Evolutionary conservation across 2,113 vertebrate species (phyloP), one percentile per base, ranked within the genome.

Genomic region (Rhabdomys dilectus): DNA sequence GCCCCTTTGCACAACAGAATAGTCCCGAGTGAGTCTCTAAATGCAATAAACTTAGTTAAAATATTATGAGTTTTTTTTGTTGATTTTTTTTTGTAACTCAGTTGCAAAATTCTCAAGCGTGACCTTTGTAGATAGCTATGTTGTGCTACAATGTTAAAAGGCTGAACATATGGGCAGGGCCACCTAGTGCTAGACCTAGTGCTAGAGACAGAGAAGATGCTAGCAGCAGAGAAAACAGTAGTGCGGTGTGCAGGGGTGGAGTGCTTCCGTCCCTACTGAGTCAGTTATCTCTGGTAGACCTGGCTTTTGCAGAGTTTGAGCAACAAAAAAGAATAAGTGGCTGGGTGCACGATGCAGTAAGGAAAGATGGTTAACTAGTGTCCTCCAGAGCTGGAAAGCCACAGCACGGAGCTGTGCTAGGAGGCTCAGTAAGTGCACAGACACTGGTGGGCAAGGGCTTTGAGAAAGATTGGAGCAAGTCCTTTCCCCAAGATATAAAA

Each of bases 221-320:
- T 62, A 58, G 78, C 17, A 48, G 7, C 9, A 56, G 72, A 88
- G 26, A 34, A 68, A 84, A 42, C 34, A 39, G 56, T 48, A 17
- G 22, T 56, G 21, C 0, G 13, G 39, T 45, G 5, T 1, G 5
- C 2, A 66, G 60, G n/a, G 16, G 9, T 21, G 10, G 19, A 3
- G 36, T 3, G 1, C 24, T 15, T 5, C 77, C 7, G 9, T 73
- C 15, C 53, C 15, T 56, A 3, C 10, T 3, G 60, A 64, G 12
- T 62, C 45, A 45, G 16, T 31, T 34, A 8, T 73, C 48, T 62
- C 62, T 86, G 72, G 70, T 31, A 48, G 48, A 26, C 13, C 13
- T n/a, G 66, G 66, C 15, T 34, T 66, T 62, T 89, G 86, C 39
- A 82, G 45, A 31, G 36, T 72, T 42, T 94, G 51, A 12, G 51